A percentile compares a stretch with the other conserved stretches of the same genome.
phyloP scores from a whole-genome alignment of 2,797 vertebrate genomes.

The Typhlichthys eigenmanni region DNA sequence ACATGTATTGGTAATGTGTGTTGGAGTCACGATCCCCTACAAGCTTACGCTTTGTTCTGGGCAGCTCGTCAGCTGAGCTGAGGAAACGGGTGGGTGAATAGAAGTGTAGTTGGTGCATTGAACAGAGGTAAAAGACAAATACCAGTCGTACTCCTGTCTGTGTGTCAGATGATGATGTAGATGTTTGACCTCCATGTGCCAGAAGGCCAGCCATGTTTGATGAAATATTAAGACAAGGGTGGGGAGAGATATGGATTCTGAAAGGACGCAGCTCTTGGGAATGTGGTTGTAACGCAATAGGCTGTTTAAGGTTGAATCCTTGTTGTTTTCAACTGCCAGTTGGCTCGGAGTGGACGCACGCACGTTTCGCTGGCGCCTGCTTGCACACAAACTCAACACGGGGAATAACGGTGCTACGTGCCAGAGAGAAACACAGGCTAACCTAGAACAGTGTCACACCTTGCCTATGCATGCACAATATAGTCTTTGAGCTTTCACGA shows the following conservation, averaged over 20 bases:
- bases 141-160: conserved; percentile 7
- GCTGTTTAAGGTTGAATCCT: conserved; percentile 23
- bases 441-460: background rate
- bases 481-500: conserved; percentile 2
- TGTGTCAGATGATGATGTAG: conserved; percentile 39
- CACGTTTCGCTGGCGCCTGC: conserved; percentile 1
- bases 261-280: conserved; percentile 38
- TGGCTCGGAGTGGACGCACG: conserved; percentile 37
- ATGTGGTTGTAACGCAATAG: conserved; percentile 37
- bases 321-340: conserved; percentile 20
- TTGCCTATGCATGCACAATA: background rate
- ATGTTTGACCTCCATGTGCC: conserved; percentile 16
- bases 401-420: conserved; percentile 8
- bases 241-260: conserved; percentile 32
- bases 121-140: too few species aligned
- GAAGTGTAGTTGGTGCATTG: too few species aligned
- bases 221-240: conserved; percentile 29
- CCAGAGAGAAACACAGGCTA: conserved; percentile 14
- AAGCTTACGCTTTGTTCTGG: too few species aligned
- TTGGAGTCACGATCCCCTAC: too few species aligned
- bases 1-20: too few species aligned
- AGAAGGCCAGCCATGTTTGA: conserved; percentile 14
- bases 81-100: too few species aligned
- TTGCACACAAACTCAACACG: conserved; percentile 10
- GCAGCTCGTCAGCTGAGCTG: too few species aligned